phyloP scores from a whole-genome alignment of 1,140 invertebrate species.

The Caenorhabditis tropicalis region DNA sequence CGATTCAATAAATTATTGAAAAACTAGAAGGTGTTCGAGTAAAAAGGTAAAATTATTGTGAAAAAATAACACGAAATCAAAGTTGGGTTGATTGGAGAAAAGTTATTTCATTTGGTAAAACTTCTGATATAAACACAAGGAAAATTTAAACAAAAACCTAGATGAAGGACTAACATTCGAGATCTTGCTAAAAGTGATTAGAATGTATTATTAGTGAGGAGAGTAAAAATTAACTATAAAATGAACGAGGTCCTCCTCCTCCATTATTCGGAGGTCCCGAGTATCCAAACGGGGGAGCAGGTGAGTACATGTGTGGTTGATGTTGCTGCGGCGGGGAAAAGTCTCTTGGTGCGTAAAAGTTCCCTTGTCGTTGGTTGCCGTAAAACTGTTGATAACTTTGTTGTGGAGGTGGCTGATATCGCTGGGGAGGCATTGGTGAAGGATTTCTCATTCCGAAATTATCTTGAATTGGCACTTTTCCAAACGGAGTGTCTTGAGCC shows the following conservation, averaged over 20 bases:
- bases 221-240: background rate
- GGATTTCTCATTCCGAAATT: background rate
- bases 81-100: no score
- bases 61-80: background rate
- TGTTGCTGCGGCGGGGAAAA: background rate
- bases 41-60: background rate
- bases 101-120: no score
- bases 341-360: background rate
- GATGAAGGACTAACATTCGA: no score
- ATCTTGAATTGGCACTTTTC: slow-evolving; percentile 21
- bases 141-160: no score
- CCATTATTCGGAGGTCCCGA: background rate
- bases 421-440: background rate
- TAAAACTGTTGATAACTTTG: background rate
- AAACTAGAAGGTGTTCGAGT: background rate
- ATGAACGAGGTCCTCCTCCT: background rate
- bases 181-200: no score
- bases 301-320: background rate
- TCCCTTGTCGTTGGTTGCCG: no score
- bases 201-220: background rate
- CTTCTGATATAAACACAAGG: no score
- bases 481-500: slow-evolving; percentile 4
- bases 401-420: background rate
- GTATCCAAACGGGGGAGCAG: background rate
- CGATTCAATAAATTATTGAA: background rate